A percentile compares a stretch with the other conserved stretches of the same genome.
Evolutionary conservation across 35 echinoderm and acorn worm species (phyloP).

Genomic region (Stichopus chloronotus): DNA sequence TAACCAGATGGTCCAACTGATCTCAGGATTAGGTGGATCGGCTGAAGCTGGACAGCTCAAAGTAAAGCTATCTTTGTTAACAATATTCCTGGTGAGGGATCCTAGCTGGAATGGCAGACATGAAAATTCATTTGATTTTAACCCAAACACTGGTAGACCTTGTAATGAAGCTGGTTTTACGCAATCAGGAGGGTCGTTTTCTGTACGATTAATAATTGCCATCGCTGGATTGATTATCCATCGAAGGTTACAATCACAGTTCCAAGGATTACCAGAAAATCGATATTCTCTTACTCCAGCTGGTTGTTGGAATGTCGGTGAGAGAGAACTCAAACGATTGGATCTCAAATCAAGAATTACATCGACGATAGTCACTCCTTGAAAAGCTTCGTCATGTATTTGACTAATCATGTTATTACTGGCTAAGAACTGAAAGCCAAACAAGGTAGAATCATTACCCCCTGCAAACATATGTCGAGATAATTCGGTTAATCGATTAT

Average conservation of each 20-base stretch:
- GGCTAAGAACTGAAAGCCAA: slow-evolving; percentile 26
- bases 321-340: slow-evolving; percentile 22
- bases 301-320: not conserved
- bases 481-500: too few relatives aligned
- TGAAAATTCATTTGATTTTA: not conserved
- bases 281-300: not conserved
- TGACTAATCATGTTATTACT: slow-evolving; percentile 39
- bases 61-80: slow-evolving; percentile 23
- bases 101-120: slow-evolving; percentile 7
- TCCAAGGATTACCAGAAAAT: slow-evolving; percentile 38
- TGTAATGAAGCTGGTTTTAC: not conserved
- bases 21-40: slow-evolving; percentile 47
- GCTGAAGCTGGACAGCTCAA: slow-evolving; percentile 30
- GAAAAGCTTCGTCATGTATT: slow-evolving; percentile 29
- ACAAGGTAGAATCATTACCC: not conserved
- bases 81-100: not conserved
- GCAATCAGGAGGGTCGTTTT: not conserved
- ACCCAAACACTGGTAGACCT: not conserved
- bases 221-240: not conserved
- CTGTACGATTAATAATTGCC: not conserved
- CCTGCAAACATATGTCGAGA: too few relatives aligned
- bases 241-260: slow-evolving; percentile 51
- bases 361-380: not conserved
- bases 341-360: slow-evolving; percentile 28
- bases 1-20: slow-evolving; percentile 54